These are phyloP conservation scores for Saccopteryx bilineata DNA, from an alignment of 2,113 vertebrate genomes.

Conservation along the genomic window DNA sequence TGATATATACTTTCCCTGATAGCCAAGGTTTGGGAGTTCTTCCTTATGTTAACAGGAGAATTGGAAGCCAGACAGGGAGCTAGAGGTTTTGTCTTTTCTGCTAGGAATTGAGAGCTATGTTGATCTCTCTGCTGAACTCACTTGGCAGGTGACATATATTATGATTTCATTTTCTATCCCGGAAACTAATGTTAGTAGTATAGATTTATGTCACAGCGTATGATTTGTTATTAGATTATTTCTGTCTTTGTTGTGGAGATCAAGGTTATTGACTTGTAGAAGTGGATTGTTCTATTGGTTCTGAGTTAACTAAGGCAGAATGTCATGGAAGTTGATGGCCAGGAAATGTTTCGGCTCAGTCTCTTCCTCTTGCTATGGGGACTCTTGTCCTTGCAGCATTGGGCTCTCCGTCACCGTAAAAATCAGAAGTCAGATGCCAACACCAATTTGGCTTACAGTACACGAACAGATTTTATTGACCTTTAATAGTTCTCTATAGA, in stretches of 20 bases:
- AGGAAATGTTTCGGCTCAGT: background rate
- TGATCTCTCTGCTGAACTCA: slow-evolving; percentile 47
- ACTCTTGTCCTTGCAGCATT: background rate
- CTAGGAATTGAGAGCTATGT: slow-evolving; percentile 21
- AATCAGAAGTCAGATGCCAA: background rate
- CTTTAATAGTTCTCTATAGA: background rate
- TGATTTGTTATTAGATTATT: slow-evolving; percentile 36
- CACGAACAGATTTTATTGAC: background rate
- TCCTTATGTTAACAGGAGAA: background rate
- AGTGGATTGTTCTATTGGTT: background rate
- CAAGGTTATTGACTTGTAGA: slow-evolving; percentile 45
- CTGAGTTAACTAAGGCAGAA: background rate
- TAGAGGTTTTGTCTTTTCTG: background rate
- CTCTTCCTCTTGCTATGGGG: background rate
- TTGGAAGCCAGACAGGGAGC: background rate
- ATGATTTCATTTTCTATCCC: slow-evolving; percentile 58
- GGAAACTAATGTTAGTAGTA: slow-evolving; percentile 37
- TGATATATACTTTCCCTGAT: background rate
- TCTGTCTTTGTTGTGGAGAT: slow-evolving; percentile 45
- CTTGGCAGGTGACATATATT: slow-evolving; percentile 45
- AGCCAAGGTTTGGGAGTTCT: background rate
- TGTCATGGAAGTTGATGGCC: background rate
- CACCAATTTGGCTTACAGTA: background rate
- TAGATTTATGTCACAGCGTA: slow-evolving; percentile 39
- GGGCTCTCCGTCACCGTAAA: background rate